phyloP scores from a whole-genome alignment of 2,113 vertebrate species.

The Gymnogyps californianus region DNA sequence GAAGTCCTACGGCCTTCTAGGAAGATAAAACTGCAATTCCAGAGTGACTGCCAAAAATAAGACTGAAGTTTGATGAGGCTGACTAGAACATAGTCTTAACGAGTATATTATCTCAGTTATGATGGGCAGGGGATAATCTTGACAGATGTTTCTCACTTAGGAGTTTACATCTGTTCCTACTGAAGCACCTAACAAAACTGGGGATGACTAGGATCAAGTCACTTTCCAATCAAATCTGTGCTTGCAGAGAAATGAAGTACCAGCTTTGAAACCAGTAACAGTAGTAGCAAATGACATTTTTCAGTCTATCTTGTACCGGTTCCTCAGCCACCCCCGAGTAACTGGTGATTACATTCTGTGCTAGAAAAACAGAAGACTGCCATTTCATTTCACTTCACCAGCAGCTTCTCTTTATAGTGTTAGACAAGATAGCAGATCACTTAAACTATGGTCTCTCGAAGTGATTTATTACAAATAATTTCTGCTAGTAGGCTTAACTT shows the following conservation, averaged over 20 bases:
- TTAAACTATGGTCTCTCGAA: not conserved
- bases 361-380: not conserved
- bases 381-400: not conserved
- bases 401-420: not conserved
- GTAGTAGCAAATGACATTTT: not conserved
- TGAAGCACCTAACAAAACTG: not conserved
- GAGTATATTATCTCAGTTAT: not conserved
- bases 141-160: not conserved
- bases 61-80: not conserved
- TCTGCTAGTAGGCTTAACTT: not conserved
- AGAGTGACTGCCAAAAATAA: not conserved
- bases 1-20: not conserved
- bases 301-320: not conserved
- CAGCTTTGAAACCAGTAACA: not conserved
- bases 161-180: not conserved
- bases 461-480: not conserved
- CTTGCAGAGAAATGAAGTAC: not conserved
- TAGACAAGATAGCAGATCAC: not conserved
- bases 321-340: not conserved
- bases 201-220: not conserved
- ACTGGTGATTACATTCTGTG: not conserved
- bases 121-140: not conserved
- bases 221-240: not conserved
- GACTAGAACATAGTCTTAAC: not conserved
- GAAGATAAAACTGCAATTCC: not conserved